These are phyloP conservation scores for Enteromius anoplus DNA, from an alignment of 2,797 vertebrate species.

Conservation along the genomic window DNA sequence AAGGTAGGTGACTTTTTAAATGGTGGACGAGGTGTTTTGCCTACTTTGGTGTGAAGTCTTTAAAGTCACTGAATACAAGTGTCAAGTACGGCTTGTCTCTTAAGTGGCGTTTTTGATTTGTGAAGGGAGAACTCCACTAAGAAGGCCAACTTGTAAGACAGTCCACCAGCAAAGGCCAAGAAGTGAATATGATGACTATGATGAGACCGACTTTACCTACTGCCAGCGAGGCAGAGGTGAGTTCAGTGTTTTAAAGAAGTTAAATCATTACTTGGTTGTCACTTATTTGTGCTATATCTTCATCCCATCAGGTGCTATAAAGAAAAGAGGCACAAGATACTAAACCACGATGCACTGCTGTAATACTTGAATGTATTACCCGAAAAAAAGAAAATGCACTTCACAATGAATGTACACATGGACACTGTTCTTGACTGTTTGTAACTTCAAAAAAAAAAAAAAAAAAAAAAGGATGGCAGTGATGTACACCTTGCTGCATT, in stretches of 20 bases:
- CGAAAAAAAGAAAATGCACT: constrained; percentile 45
- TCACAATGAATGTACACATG: constrained; percentile 57
- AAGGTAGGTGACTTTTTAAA: constrained; percentile 49
- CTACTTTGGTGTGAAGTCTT: background rate
- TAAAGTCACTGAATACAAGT: background rate
- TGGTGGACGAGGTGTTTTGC: fast-evolving
- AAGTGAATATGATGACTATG: constrained; percentile 59
- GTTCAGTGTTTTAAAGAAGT: background rate
- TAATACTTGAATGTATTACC: constrained; percentile 60
- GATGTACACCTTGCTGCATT: constrained; percentile 51
- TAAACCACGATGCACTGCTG: constrained; percentile 56
- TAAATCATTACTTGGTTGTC: no score
- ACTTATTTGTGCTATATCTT: background rate
- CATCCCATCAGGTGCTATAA: constrained; percentile 61
- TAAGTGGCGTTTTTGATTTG: background rate
- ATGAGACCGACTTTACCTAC: constrained; percentile 54
- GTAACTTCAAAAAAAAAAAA: constrained; percentile 5
- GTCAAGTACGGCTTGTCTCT: background rate
- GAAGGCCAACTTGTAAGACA: constrained; percentile 58
- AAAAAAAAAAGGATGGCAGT: background rate
- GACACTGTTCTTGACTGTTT: constrained; percentile 54
- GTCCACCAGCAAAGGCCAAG: constrained; percentile 60
- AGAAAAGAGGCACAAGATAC: constrained; percentile 67
- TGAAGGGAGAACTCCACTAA: constrained; percentile 51
- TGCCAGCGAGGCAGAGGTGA: constrained; percentile 66